Evolutionary conservation across 2,113 vertebrate genomes (phyloP).

Genomic region (Trinectes maculatus): DNA sequence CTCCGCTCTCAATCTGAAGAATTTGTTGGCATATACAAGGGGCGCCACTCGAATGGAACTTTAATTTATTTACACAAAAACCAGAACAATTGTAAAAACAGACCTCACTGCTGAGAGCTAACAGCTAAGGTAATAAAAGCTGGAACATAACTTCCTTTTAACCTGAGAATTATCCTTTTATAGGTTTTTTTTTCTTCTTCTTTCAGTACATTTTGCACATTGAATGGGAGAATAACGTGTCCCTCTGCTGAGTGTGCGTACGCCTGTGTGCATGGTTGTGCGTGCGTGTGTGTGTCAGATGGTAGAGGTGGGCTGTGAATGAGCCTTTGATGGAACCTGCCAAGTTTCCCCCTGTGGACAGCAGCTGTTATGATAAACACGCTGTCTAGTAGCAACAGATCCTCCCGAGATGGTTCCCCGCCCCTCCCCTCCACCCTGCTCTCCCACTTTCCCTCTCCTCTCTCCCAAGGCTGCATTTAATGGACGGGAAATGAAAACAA

Average conservation of each 20-base stretch:
- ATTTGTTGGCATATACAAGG: conserved; percentile 81
- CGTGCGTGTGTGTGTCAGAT: conserved; percentile 59
- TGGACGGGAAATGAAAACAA: conserved; percentile 80
- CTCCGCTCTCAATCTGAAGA: conserved; percentile 76
- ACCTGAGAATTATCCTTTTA: conserved; percentile 57
- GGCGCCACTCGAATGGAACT: conserved; percentile 79
- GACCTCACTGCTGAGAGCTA: conserved; percentile 65
- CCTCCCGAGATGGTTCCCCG: conserved; percentile 69
- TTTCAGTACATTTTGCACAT: conserved; percentile 29
- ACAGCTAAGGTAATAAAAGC: conserved; percentile 64
- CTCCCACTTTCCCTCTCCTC: conserved; percentile 48
- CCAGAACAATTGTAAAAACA: conserved; percentile 76
- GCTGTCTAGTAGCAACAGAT: conserved; percentile 79
- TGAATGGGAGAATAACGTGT: conserved; percentile 29
- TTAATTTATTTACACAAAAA: conserved; percentile 80
- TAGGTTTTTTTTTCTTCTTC: conserved; percentile 24
- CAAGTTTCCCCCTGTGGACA: conserved; percentile 81
- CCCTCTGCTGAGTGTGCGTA: conserved; percentile 8
- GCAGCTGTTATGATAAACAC: conserved; percentile 82
- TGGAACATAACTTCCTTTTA: conserved; percentile 67
- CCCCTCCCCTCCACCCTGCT: conserved; percentile 54
- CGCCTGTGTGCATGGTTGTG: conserved; percentile 2
- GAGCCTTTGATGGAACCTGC: conserved; percentile 73
- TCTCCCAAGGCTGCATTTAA: conserved; percentile 68
- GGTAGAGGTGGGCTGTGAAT: conserved; percentile 74